Evolutionary conservation across 2,888 invertebrate genomes (phyloP).

Genomic region (Andricus quercusramuli): DNA sequence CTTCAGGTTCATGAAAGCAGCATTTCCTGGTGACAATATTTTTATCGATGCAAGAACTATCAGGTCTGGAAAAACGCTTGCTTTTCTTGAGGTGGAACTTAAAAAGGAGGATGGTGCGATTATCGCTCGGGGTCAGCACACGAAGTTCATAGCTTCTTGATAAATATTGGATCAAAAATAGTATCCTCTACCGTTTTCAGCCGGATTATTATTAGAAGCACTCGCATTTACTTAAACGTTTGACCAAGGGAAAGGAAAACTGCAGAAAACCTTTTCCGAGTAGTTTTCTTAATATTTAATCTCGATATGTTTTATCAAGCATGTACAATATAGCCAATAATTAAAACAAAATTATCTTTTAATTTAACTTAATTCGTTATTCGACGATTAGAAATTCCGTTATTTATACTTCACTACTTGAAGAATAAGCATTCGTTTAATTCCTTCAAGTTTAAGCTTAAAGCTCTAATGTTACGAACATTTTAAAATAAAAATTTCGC

Average conservation of each 20-base stretch:
- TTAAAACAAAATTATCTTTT: background rate
- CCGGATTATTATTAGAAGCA: too few relatives aligned
- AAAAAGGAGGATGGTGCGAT: constrained; percentile 87
- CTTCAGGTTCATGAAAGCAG: constrained; percentile 87
- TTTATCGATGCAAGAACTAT: constrained; percentile 88
- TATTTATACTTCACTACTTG: too few relatives aligned
- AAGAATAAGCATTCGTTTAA: too few relatives aligned
- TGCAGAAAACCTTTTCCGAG: too few relatives aligned
- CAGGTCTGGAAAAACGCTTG: constrained; percentile 88
- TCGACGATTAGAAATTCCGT: background rate
- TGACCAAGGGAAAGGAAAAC: too few relatives aligned
- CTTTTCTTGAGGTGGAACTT: constrained; percentile 90
- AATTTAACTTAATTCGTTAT: background rate
- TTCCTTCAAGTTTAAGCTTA: too few relatives aligned
- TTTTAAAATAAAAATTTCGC: too few relatives aligned
- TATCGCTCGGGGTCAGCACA: constrained; percentile 91
- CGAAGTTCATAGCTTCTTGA: constrained; percentile 83
- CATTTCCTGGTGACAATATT: constrained; percentile 88
- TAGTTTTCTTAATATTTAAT: background rate
- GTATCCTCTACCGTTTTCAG: too few relatives aligned
- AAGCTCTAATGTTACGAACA: too few relatives aligned
- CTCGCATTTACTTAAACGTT: too few relatives aligned
- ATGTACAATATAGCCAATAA: background rate
- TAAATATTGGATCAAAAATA: constrained; percentile 23
- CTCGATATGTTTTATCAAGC: background rate